Evolutionary conservation across 2,888 invertebrate genomes (phyloP).

Genomic region (Branchinecta sandiegonensis): DNA sequence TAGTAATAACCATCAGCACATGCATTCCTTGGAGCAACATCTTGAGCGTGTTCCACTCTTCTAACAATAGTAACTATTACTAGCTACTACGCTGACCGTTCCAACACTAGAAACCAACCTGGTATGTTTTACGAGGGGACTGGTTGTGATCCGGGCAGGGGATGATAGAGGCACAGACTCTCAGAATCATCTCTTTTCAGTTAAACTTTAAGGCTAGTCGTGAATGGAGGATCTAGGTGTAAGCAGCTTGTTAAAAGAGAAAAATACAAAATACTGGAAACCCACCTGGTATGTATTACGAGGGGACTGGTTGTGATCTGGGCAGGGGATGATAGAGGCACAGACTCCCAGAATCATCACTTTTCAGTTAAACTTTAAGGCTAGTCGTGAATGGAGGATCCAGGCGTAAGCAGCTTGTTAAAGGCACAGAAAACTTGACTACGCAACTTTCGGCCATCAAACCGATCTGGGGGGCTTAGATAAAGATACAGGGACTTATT

Average conservation of each 20-base stretch:
- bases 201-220: too few relatives aligned
- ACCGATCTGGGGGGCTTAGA: too few relatives aligned
- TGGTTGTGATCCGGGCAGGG: slow-evolving; percentile 99
- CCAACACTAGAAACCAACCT: slow-evolving; percentile 37
- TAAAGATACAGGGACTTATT: too few relatives aligned
- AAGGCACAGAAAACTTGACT: too few relatives aligned
- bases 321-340: slow-evolving; percentile 99
- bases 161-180: slow-evolving; percentile 99
- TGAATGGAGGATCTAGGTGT: background rate
- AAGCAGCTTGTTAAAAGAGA: background rate
- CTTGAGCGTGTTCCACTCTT: too few relatives aligned
- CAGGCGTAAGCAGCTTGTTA: too few relatives aligned
- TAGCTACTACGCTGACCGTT: too few relatives aligned
- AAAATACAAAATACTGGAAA: slow-evolving; percentile 9
- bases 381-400: too few relatives aligned
- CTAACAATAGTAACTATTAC: too few relatives aligned
- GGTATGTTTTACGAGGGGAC: slow-evolving; percentile 98
- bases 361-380: background rate
- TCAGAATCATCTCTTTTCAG: slow-evolving; percentile 65
- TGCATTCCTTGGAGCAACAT: too few relatives aligned
- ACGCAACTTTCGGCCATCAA: too few relatives aligned
- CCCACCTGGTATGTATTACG: slow-evolving; percentile 90
- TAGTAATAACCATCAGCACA: too few relatives aligned
- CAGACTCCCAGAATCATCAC: slow-evolving; percentile 96
- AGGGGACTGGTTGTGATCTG: slow-evolving; percentile 99